A percentile compares a stretch with the other conserved stretches of the same genome.
phyloP scores from a whole-genome alignment of 2,888 invertebrate species.

The Agriopis aurantiaria region DNA sequence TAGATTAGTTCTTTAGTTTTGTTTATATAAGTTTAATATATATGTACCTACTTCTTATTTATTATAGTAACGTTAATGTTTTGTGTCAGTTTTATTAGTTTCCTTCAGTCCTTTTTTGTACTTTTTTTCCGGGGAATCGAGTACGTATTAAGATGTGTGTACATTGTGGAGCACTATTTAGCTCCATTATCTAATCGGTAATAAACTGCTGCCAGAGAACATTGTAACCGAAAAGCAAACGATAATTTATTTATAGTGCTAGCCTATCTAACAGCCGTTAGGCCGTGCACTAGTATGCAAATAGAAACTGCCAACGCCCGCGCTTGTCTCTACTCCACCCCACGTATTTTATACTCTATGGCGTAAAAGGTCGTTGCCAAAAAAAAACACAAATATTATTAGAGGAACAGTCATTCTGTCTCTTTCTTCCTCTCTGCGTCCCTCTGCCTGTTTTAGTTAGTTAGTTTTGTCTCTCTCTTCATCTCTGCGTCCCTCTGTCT shows the following conservation, averaged over 20 bases:
- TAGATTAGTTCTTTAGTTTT: too few species aligned
- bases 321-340: slow-evolving; percentile 49
- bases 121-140: background rate
- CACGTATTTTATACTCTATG: slow-evolving; percentile 51
- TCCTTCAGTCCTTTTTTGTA: too few species aligned
- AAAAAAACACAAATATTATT: background rate
- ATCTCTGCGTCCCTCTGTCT: too few species aligned
- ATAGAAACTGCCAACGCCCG: slow-evolving; percentile 58
- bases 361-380: slow-evolving; percentile 14
- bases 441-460: background rate
- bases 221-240: slow-evolving; percentile 49
- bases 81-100: too few species aligned
- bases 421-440: background rate
- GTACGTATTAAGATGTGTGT: background rate
- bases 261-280: slow-evolving; percentile 48
- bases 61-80: too few species aligned
- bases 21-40: too few species aligned
- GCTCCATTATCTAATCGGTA: slow-evolving; percentile 19
- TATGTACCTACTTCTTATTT: too few species aligned
- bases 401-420: background rate
- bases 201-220: slow-evolving; percentile 53
- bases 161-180: background rate
- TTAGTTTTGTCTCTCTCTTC: too few species aligned
- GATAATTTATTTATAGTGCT: slow-evolving; percentile 53
- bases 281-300: slow-evolving; percentile 60